Conservation (phyloP, 2,888 invertebrate species). For the Dryobotodes eremita region DNA sequence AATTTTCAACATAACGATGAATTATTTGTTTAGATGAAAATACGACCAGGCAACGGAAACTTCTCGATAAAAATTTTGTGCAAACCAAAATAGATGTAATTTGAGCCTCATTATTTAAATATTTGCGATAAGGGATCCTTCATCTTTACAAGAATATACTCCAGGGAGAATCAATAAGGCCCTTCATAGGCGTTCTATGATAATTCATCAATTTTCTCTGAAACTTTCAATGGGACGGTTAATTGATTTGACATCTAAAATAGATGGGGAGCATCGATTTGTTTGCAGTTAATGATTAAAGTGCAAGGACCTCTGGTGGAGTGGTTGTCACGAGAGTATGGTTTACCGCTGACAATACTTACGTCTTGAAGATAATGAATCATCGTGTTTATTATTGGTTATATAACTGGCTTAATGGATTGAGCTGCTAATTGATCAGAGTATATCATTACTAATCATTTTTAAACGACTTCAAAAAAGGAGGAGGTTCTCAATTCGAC, state of each 20-base stretch:
- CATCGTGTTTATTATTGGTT: not conserved
- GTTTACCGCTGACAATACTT: not conserved
- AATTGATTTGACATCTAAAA: constrained; percentile 59
- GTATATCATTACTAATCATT: not conserved
- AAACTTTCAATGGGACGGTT: constrained; percentile 33
- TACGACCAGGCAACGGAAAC: not conserved
- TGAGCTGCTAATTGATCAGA: not conserved
- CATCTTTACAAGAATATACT: constrained; percentile 18
- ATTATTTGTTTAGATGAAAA: not conserved
- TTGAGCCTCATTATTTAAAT: constrained; percentile 8
- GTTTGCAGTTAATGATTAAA: constrained; percentile 36
- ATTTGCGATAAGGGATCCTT: constrained; percentile 1
- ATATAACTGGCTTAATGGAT: not conserved
- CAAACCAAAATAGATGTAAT: constrained; percentile 17
- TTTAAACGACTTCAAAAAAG: too few species aligned
- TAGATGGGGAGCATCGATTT: constrained; percentile 37
- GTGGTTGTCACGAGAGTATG: not conserved
- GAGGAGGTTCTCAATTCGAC: too few species aligned
- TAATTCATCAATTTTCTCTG: constrained; percentile 46
- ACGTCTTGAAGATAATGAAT: not conserved
- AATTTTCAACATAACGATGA: not conserved
- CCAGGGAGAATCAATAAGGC: constrained; percentile 8
- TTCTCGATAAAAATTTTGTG: not conserved
- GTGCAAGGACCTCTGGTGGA: constrained; percentile 19
- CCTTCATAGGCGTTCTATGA: constrained; percentile 25